Conservation (phyloP, 2,797 vertebrate species). For the Ctenochaetus hawaiiensis region DNA sequence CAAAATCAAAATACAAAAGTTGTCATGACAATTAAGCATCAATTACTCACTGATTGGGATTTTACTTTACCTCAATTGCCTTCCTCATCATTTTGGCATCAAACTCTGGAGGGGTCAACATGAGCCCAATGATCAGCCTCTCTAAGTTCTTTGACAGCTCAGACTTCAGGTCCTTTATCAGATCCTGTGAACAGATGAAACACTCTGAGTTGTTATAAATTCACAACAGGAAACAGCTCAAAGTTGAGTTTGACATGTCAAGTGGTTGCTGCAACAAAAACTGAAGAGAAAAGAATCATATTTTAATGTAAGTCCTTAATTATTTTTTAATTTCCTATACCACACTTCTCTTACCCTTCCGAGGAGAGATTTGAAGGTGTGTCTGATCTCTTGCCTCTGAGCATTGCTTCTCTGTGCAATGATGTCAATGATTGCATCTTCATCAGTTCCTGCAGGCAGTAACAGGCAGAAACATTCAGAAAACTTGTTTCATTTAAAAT, state of each 20-base stretch:
- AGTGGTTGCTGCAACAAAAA: not conserved
- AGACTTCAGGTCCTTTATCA: conserved; percentile 97
- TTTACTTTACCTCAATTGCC: conserved; percentile 91
- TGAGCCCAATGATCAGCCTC: conserved; percentile 92
- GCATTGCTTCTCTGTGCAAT: conserved; percentile 90
- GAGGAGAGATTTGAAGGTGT: conserved; percentile 94
- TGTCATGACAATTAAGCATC: not conserved
- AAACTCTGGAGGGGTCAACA: conserved; percentile 94
- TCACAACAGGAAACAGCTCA: not conserved
- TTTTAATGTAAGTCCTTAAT: not conserved
- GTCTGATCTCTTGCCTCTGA: conserved; percentile 94
- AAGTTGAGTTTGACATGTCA: not conserved
- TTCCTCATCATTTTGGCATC: conserved; percentile 98
- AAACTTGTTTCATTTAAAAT: not conserved
- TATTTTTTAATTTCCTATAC: conserved; percentile 1
- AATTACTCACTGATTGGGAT: not conserved
- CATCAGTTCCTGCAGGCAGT: conserved; percentile 90
- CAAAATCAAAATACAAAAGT: too few relatives aligned
- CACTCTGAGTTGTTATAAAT: not conserved
- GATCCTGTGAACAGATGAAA: conserved; percentile 84
- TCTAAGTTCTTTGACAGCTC: conserved; percentile 94
- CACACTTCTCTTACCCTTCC: conserved; percentile 88
- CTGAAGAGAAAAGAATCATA: not conserved
- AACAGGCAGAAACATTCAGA: not conserved
- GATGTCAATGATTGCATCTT: conserved; percentile 93